Evolutionary conservation across 2,113 vertebrate species (phyloP), one percentile per base, ranked within the genome.

Genomic region (Cygnus buccinator): DNA sequence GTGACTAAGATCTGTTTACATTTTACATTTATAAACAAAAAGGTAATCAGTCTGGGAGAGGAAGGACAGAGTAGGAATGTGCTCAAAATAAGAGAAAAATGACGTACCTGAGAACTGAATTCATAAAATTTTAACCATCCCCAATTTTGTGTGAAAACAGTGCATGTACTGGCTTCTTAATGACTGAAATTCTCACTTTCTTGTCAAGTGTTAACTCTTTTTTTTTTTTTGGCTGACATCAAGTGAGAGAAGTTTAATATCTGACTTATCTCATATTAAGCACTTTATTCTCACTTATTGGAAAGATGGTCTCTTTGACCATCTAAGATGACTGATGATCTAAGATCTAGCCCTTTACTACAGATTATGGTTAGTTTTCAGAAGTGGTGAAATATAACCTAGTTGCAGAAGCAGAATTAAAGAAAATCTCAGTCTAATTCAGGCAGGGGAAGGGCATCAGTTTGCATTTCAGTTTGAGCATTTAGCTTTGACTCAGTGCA

Each of bases 21-120:
- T 35, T 35, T 35, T 79, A 50, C 33, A 14, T 91, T 94, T 61
- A 63, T 46, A 92, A 97, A 78, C 20, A 91, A 68, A 81, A 84
- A 89, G 10, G 10, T 68, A 84, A 84, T 55, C 41, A 63, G 37
- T 63, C 37, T 59, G 55, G 76, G 20, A 28, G 28, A 80, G 11
- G 25, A 82, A 72, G n/a, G 25, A n/a, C 31, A 73, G 70, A 67
- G 25, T 1, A 80, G 7, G 18, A 89, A 63, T 33, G 73, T 12
- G 15, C 20, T 52, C 35, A 82, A 72, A 91, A 12, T 66, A 41
- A 26, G 7, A 55, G 9, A 72, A 57, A 84, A 86, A 52, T 72
- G 41, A 46, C 35, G 21, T 23, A 37, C 5, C 10, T 48, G 26
- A 46, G 26, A 66, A 21, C 41, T 77, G 26, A 80, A 82, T 83